These are phyloP conservation scores for Malurus alboscapulatus DNA, from an alignment of 2,113 vertebrate genomes.

Conservation along the genomic window DNA sequence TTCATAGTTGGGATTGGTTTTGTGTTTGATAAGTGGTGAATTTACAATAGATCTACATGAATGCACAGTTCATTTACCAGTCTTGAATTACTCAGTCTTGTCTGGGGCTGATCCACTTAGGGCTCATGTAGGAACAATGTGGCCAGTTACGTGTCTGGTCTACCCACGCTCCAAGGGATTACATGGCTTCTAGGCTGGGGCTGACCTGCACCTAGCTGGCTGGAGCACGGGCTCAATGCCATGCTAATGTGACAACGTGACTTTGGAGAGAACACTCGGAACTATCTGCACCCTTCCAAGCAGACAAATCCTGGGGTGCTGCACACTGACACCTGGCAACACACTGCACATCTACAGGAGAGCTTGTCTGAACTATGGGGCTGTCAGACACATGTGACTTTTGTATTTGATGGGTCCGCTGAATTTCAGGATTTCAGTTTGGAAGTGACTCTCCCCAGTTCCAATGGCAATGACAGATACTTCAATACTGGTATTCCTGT, in stretches of 20 bases:
- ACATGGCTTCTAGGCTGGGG: not conserved
- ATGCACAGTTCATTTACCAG: slow-evolving; percentile 38
- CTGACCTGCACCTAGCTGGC: not conserved
- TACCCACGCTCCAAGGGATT: not conserved
- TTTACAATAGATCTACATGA: slow-evolving; percentile 39
- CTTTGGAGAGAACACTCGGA: not conserved
- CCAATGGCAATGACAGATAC: rapidly evolving
- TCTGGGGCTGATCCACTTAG: slow-evolving; percentile 16
- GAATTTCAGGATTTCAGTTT: not conserved
- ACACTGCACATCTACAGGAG: not conserved
- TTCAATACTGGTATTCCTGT: not conserved
- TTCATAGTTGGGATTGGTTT: slow-evolving; percentile 53
- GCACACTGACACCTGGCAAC: not conserved
- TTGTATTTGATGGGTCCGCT: not conserved
- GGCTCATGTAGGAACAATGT: not conserved
- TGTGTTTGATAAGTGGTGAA: slow-evolving; percentile 41
- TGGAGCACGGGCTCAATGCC: not conserved
- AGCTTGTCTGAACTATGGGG: not conserved
- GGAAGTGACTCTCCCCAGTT: not conserved
- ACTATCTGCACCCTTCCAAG: not conserved
- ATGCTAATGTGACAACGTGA: not conserved
- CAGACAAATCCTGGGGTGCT: not conserved
- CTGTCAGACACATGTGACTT: not conserved
- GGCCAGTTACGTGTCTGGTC: not conserved
- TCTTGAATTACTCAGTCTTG: not conserved